Evolutionary conservation across 1,140 invertebrate species (phyloP), one percentile per base, ranked within the genome.

Genomic region (Papilio polytes): DNA sequence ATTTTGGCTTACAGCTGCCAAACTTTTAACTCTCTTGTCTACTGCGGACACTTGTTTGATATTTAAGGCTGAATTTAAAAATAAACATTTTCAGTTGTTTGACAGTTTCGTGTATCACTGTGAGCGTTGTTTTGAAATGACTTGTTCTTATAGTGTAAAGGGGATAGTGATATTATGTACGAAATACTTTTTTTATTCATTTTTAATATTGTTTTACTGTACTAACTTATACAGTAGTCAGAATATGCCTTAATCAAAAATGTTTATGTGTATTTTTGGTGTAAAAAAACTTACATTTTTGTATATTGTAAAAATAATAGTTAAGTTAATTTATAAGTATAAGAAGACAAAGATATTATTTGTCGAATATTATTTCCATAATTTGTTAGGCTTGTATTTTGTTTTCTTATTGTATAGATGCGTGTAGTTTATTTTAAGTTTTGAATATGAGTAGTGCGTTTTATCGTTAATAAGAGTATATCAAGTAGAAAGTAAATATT

Each of bases 1-100:
- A 56, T 78, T 78, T 78, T 78, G 74, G 74, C 36, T 41, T 8
- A 8, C 74, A 36, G 48, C 74, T 36, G 74, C 31, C 15, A 41
- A 53, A 56, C 46, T 36, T 78, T 26, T 78, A 53, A 78, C 20
- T 26, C 74, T 18, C 74, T 78, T 59, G 74, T 59, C 74, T 22
- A 78, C 22, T 36, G 18, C 22, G 2, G 31, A 12, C 31, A 53
- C 31, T 56, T 56, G 51, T 77, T 78, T 59, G 18, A 56, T 78
- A 53, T 78, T 59, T 13, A 70, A 70, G 63, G 63, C 22, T 70
- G 22, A 70, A 15, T 70, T 70, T 70, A 70, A 70, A 70, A 70
- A 70, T 70, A 70, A 70, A 70, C 18, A 36, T 70, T 70, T 70
- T 70, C 63, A 70, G 12, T 70, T 70, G 63, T 70, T 70, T 70